phyloP scores from a whole-genome alignment of 2,797 vertebrate species.

The Notoglanidium macrostoma region DNA sequence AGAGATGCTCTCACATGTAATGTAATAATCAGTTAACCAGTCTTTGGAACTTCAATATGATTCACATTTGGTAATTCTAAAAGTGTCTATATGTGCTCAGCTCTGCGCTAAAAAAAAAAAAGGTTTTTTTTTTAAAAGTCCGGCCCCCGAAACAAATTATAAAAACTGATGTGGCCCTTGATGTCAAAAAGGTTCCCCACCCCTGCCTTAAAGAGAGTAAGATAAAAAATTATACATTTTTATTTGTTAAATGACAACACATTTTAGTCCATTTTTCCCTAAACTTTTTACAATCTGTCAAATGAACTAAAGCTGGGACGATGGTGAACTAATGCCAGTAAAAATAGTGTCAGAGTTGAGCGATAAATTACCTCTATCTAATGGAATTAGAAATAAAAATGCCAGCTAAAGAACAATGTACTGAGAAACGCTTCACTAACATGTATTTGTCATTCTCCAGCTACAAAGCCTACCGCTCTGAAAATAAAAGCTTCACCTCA shows the following conservation, averaged over 20 bases:
- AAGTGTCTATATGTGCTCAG: too few species aligned
- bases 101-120: neutral
- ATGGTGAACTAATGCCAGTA: neutral
- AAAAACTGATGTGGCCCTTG: neutral
- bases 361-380: neutral
- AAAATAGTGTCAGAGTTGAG: neutral
- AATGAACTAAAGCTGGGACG: neutral
- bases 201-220: neutral
- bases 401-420: neutral
- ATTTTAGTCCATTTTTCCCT: neutral
- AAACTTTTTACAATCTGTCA: neutral
- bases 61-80: too few species aligned
- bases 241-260: neutral
- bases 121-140: neutral
- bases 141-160: too few species aligned
- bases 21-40: too few species aligned
- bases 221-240: neutral
- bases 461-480: constrained; percentile 85
- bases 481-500: constrained; percentile 75
- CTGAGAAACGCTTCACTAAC: neutral
- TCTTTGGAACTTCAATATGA: too few species aligned
- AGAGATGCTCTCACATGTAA: too few species aligned
- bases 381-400: neutral
- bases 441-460: constrained; percentile 65
- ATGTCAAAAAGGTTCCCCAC: too few species aligned